Conservation (phyloP, 2,797 vertebrate species). For the Peromyscus attwateri region DNA sequence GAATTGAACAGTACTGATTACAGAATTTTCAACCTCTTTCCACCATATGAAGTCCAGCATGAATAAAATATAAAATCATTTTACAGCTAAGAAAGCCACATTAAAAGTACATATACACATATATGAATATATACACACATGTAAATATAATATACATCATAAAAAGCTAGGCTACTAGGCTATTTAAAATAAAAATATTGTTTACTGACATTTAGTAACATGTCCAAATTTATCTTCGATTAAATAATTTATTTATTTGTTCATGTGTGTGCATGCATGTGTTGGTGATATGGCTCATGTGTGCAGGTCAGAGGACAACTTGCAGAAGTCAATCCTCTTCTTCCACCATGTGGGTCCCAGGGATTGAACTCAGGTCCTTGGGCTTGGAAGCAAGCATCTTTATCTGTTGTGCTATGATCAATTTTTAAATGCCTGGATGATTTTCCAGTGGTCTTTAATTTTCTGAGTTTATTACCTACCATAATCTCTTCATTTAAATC, state of each 20-base stretch:
- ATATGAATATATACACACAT: not conserved
- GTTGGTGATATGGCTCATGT: not conserved
- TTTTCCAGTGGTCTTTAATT: constrained; percentile 21
- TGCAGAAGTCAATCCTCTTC: not conserved
- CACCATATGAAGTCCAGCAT: not conserved
- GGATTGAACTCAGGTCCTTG: not conserved
- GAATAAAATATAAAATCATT: constrained; percentile 1
- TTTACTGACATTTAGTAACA: constrained; percentile 47
- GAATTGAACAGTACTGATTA: constrained; percentile 26
- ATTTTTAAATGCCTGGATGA: constrained; percentile 42
- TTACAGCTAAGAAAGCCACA: not conserved
- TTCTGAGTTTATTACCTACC: constrained; percentile 35
- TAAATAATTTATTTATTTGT: not conserved
- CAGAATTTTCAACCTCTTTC: constrained; percentile 28
- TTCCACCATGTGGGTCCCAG: not conserved
- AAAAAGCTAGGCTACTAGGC: not conserved
- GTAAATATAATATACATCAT: not conserved
- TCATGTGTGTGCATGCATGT: not conserved
- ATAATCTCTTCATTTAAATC: constrained; percentile 64
- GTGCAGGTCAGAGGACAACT: not conserved
- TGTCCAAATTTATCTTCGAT: constrained; percentile 41
- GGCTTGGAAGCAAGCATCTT: not conserved
- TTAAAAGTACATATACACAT: not conserved
- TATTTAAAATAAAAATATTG: constrained; percentile 56
- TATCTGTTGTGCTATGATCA: not conserved